phyloP scores from a whole-genome alignment of 1,140 invertebrate species.

The Gryon sp. region DNA sequence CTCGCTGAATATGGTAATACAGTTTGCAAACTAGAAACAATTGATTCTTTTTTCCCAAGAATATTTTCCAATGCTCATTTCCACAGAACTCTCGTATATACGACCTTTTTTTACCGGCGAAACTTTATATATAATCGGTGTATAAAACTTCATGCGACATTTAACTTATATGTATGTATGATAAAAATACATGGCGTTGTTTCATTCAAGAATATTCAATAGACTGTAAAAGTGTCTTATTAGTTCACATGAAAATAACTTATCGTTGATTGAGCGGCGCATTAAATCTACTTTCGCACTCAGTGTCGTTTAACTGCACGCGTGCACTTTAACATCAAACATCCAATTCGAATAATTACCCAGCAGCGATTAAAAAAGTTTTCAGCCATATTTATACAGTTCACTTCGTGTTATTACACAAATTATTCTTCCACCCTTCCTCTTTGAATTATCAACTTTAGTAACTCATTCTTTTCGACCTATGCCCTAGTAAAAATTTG shows the following conservation, averaged over 20 bases:
- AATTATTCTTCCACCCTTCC: slow-evolving; percentile 1
- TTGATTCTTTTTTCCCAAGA: slow-evolving; percentile 60
- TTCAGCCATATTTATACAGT: slow-evolving; percentile 27
- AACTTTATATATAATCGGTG: too few relatives aligned
- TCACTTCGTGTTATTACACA: slow-evolving; percentile 20
- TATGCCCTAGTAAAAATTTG: too few relatives aligned
- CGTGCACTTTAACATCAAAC: slow-evolving; percentile 42
- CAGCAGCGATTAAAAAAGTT: slow-evolving; percentile 59
- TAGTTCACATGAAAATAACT: slow-evolving; percentile 46
- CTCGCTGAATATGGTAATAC: slow-evolving; percentile 56
- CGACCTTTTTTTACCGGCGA: slow-evolving; percentile 40
- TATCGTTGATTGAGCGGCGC: slow-evolving; percentile 27
- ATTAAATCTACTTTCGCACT: slow-evolving; percentile 46
- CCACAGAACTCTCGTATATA: slow-evolving; percentile 36
- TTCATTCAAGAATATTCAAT: slow-evolving; percentile 45
- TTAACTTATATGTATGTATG: too few relatives aligned
- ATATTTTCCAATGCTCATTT: slow-evolving; percentile 34
- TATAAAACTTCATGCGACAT: too few relatives aligned
- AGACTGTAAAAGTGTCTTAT: slow-evolving; percentile 26
- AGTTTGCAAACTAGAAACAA: slow-evolving; percentile 49
- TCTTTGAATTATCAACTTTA: slow-evolving; percentile 33
- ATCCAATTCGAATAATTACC: slow-evolving; percentile 55
- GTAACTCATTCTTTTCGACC: slow-evolving; percentile 48
- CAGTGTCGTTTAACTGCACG: slow-evolving; percentile 39
- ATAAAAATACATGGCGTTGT: slow-evolving; percentile 50